These are phyloP conservation scores for Strigamia crassipes DNA, from an alignment of 2,888 invertebrate species.

Conservation along the genomic window DNA sequence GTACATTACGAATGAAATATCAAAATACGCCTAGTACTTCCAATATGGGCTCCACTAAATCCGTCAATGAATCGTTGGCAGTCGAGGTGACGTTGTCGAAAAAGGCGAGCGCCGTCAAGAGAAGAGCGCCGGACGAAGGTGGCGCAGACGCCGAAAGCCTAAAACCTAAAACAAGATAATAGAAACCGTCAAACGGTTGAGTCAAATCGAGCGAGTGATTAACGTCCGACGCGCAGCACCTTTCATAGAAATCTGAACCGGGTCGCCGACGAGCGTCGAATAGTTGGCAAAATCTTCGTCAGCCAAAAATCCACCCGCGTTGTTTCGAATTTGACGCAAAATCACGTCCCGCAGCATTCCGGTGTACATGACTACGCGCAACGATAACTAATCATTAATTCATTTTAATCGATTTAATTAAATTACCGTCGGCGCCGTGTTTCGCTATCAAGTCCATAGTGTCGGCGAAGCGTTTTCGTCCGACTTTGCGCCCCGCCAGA, in stretches of 20 bases:
- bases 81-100: neutral
- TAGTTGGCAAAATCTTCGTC: neutral
- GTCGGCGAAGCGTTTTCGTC: neutral
- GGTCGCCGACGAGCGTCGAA: neutral
- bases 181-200: neutral
- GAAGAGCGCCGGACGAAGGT: neutral
- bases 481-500: neutral
- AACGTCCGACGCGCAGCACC: neutral
- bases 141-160: neutral
- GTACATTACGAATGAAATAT: neutral
- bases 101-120: neutral
- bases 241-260: slow-evolving; percentile 13
- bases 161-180: neutral
- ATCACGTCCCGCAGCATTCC: neutral
- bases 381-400: no score
- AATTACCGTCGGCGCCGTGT: neutral
- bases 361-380: neutral
- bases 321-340: neutral
- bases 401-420: neutral
- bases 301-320: neutral
- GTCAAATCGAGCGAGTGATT: neutral
- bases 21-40: neutral
- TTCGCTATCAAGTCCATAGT: neutral
- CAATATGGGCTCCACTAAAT: neutral
- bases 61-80: neutral